Percentiles rank a stretch among this genome's conserved stretches.
Conservation (phyloP, 2,113 vertebrate species). For the Neotoma lepida region DNA sequence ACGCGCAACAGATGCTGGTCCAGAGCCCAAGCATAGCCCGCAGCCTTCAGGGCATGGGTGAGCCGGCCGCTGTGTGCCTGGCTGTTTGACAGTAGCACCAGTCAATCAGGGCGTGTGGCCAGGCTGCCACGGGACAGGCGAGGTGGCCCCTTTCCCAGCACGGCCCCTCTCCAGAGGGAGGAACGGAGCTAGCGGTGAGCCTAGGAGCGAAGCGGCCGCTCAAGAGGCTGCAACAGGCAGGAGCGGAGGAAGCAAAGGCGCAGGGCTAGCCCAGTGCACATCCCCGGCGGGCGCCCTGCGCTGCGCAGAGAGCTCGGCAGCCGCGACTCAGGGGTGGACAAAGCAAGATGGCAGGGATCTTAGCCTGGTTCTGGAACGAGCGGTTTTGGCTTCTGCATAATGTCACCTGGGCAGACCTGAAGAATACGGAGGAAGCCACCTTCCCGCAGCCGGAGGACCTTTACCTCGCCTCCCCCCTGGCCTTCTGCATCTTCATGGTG, state of each 20-base stretch:
- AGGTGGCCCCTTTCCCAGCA: conserved; percentile 76
- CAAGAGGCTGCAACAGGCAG: conserved; percentile 52
- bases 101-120: conserved; percentile 80
- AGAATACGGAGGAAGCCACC: conserved; percentile 96
- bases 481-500: conserved; percentile 98
- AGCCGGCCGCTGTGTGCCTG: conserved; percentile 73
- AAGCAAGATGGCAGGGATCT: conserved; percentile 91
- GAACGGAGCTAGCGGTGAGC: conserved; percentile 60
- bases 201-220: conserved; percentile 64
- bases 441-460: conserved; percentile 99
- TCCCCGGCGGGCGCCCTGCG: conserved; percentile 35
- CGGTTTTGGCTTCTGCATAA: conserved; percentile 93
- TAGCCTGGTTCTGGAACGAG: conserved; percentile 95
- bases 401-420: conserved; percentile 96
- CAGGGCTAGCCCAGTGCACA: conserved; percentile 6
- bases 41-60: conserved; percentile 56
- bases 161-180: conserved; percentile 75
- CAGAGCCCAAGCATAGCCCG: background rate
- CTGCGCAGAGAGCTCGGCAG: conserved; percentile 73
- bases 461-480: conserved; percentile 95
- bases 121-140: conserved; percentile 80
- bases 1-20: background rate
- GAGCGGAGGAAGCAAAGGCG: conserved; percentile 16
- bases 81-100: conserved; percentile 66
- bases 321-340: conserved; percentile 83